phyloP scores from a whole-genome alignment of 2,797 vertebrate genomes.

The Acanthornis magna region DNA sequence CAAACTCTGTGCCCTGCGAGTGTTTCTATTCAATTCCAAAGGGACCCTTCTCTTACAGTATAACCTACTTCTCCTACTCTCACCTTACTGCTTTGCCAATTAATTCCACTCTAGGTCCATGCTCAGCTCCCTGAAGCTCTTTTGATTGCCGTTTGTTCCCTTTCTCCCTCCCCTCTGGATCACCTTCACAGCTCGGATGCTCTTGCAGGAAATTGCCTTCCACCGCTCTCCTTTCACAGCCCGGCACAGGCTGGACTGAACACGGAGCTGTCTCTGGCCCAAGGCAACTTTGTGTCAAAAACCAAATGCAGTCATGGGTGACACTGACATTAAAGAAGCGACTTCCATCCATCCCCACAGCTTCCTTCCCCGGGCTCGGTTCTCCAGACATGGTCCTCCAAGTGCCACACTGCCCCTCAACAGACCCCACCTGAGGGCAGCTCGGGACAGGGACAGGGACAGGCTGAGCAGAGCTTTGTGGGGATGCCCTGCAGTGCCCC shows the following conservation, averaged over 20 bases:
- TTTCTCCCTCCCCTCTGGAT: neutral
- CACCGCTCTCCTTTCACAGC: neutral
- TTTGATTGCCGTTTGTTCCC: neutral
- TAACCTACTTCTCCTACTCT: neutral
- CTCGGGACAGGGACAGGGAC: neutral
- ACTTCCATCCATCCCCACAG: accelerated
- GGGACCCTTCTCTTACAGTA: neutral
- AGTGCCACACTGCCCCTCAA: no score
- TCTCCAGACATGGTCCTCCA: neutral
- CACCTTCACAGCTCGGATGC: neutral
- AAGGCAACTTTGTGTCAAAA: neutral
- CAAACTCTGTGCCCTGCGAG: neutral
- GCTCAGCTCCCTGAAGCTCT: neutral
- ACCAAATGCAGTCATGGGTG: accelerated
- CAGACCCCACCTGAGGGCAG: neutral
- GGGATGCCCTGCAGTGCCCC: neutral
- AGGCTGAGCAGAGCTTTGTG: neutral
- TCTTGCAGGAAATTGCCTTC: neutral
- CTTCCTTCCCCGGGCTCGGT: neutral
- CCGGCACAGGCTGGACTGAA: neutral
- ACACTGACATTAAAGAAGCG: neutral
- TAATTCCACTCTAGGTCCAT: neutral
- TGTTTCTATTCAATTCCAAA: neutral
- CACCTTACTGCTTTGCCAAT: neutral
- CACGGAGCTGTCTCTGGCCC: neutral